Evolutionary conservation across 2,113 vertebrate genomes (phyloP).

Genomic region (Numenius arquata): DNA sequence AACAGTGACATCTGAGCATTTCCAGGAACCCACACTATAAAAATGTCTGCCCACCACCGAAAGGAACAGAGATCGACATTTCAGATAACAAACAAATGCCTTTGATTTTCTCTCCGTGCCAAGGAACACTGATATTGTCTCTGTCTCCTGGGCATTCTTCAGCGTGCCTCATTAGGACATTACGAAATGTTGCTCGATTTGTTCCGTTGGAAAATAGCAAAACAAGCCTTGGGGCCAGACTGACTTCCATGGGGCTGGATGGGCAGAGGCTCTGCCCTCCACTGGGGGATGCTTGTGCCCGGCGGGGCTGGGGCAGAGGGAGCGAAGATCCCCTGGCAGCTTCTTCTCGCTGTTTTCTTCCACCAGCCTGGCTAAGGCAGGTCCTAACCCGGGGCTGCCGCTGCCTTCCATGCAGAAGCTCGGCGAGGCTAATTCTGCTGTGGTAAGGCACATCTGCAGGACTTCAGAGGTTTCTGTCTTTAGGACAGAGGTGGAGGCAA

Average conservation of each 20-base stretch:
- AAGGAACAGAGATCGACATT: slow-evolving; percentile 34
- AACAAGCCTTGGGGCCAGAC: slow-evolving; percentile 5
- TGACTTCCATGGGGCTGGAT: neutral
- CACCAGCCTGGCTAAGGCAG: neutral
- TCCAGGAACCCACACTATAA: slow-evolving; percentile 44
- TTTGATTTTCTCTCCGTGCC: slow-evolving; percentile 44
- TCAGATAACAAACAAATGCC: slow-evolving; percentile 51
- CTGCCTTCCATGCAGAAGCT: neutral
- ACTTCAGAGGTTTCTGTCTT: neutral
- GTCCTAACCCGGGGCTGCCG: neutral
- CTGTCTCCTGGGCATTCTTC: slow-evolving; percentile 57
- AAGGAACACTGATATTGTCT: slow-evolving; percentile 46
- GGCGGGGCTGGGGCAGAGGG: fast-evolving
- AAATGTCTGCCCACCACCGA: slow-evolving; percentile 5
- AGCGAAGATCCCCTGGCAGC: neutral
- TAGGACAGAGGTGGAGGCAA: neutral
- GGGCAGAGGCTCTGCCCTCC: neutral
- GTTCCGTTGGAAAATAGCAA: slow-evolving; percentile 25
- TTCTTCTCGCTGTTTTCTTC: neutral
- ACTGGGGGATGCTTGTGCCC: neutral
- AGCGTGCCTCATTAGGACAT: slow-evolving; percentile 27
- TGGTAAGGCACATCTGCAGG: neutral
- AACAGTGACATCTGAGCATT: slow-evolving; percentile 25
- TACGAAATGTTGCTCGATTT: slow-evolving; percentile 36
- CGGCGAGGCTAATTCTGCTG: neutral